phyloP scores from a whole-genome alignment of 2,797 vertebrate species.

The Echeneis naucrates region DNA sequence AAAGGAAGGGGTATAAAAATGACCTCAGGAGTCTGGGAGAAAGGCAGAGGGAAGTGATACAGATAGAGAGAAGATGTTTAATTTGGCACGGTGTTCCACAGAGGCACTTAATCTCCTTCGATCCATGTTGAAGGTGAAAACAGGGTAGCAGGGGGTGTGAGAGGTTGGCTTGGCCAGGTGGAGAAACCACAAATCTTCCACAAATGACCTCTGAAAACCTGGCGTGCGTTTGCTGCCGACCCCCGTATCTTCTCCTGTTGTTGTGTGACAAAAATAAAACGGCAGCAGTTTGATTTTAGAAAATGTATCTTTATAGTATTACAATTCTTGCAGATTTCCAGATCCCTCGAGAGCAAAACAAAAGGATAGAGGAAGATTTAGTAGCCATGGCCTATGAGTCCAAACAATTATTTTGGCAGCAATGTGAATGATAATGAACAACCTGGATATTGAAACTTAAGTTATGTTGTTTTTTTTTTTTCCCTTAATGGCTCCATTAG shows the following conservation, averaged over 20 bases:
- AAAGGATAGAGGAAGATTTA: slow-evolving; percentile 5
- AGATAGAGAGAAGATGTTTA: slow-evolving; percentile 65
- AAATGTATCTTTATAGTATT: background rate
- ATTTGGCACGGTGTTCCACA: slow-evolving; percentile 49
- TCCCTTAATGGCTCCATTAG: slow-evolving; percentile 23
- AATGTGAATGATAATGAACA: slow-evolving; percentile 51
- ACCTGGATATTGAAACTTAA: slow-evolving; percentile 33
- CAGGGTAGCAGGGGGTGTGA: slow-evolving; percentile 19
- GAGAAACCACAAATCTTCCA: slow-evolving; percentile 52
- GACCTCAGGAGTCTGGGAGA: slow-evolving; percentile 40
- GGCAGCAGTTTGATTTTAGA: background rate
- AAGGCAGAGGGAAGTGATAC: slow-evolving; percentile 54
- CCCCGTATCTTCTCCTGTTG: background rate
- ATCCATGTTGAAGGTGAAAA: slow-evolving; percentile 56
- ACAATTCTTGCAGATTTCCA: background rate
- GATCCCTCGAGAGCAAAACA: background rate
- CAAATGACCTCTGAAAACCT: slow-evolving; percentile 31
- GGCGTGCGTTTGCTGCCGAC: background rate
- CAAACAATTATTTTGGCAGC: slow-evolving; percentile 43
- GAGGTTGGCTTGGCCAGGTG: slow-evolving; percentile 22
- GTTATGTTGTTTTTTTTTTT: slow-evolving; percentile 31
- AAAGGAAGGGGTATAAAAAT: slow-evolving; percentile 14
- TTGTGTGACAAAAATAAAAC: background rate
- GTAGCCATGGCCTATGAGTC: slow-evolving; percentile 38
- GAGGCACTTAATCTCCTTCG: slow-evolving; percentile 69